These are phyloP conservation scores for Arge pagana DNA, from an alignment of 2,888 invertebrate species.

Conservation along the genomic window DNA sequence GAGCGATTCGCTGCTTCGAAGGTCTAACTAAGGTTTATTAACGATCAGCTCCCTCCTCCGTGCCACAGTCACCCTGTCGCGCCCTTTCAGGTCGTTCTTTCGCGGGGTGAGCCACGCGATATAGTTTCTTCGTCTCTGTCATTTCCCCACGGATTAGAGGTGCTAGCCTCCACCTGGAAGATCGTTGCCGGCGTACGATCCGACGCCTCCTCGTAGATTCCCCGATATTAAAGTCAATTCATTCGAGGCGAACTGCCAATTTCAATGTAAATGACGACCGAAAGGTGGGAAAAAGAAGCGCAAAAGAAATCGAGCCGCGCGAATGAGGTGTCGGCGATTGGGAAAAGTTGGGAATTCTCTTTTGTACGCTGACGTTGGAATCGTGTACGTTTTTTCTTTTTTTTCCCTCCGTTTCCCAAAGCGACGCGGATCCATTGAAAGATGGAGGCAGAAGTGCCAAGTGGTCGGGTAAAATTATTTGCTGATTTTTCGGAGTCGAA, in stretches of 20 bases:
- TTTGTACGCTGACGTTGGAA: no score
- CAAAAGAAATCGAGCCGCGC: no score
- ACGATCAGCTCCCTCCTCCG: conserved; percentile 33
- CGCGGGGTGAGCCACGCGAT: conserved; percentile 6
- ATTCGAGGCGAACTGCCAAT: conserved; percentile 32
- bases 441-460: no score
- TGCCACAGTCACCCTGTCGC: conserved; percentile 16
- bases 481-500: no score
- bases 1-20: conserved; percentile 40
- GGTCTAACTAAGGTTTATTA: conserved; percentile 48
- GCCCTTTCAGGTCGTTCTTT: conserved; percentile 17
- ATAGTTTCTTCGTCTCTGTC: conserved; percentile 2
- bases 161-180: conserved; percentile 22
- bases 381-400: no score
- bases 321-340: no score
- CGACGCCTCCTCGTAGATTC: conserved; percentile 25
- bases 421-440: no score
- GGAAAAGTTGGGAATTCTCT: no score
- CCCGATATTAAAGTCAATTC: conserved; percentile 31
- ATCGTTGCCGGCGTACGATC: conserved; percentile 32
- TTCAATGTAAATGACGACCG: conserved; percentile 36
- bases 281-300: conserved; percentile 12
- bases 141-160: neutral
- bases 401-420: no score
- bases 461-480: no score